phyloP scores from a whole-genome alignment of 1,140 invertebrate genomes.

The Marisa cornuarietis region DNA sequence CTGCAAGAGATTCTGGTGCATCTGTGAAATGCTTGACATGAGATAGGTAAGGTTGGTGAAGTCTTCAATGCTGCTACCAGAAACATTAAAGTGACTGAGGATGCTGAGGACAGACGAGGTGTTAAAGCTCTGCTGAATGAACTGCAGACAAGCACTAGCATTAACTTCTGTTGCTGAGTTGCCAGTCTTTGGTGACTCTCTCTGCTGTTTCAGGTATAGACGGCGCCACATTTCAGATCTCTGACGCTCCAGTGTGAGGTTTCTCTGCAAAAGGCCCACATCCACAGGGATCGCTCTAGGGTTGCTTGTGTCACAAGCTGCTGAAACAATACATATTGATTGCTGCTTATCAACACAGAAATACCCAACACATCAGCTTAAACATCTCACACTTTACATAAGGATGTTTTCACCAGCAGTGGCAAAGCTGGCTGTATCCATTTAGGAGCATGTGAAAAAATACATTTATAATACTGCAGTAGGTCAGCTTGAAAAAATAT shows the following conservation, averaged over 20 bases:
- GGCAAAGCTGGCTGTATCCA: too few species aligned
- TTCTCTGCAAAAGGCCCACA: constrained; percentile 13
- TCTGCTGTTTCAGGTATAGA: constrained; percentile 14
- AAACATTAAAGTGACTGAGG: background rate
- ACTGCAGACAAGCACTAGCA: constrained; percentile 14
- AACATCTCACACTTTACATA: too few species aligned
- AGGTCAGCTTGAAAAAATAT: too few species aligned
- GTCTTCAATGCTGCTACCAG: background rate
- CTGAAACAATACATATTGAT: background rate
- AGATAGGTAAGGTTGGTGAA: constrained; percentile 11
- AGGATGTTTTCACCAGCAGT: too few species aligned
- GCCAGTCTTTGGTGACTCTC: background rate
- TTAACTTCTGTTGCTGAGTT: background rate
- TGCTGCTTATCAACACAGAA: too few species aligned
- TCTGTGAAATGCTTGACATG: constrained; percentile 6
- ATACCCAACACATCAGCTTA: too few species aligned
- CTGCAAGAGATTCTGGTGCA: constrained; percentile 13
- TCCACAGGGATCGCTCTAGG: constrained; percentile 11
- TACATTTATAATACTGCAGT: too few species aligned
- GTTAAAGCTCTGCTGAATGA: background rate
- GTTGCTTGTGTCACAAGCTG: background rate
- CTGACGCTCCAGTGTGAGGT: constrained; percentile 15
- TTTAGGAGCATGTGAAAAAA: too few species aligned
- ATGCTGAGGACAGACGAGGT: background rate
- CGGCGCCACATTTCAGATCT: constrained; percentile 19